Conservation (phyloP, 2,113 vertebrate species). For the Erinaceus europaeus region DNA sequence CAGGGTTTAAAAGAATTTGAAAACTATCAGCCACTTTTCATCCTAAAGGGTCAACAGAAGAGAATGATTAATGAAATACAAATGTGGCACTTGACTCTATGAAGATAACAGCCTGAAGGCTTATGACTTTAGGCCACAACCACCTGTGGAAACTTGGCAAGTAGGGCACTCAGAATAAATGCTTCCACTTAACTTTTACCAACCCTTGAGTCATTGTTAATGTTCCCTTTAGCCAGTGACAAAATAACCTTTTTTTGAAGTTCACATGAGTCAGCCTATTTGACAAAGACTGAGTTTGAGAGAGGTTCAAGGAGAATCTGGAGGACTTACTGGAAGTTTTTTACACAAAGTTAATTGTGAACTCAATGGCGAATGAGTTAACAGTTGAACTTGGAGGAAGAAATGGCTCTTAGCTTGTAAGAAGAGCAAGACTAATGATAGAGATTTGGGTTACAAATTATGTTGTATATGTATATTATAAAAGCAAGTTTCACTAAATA, state of each 20-base stretch:
- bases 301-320: neutral
- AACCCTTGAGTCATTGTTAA: neutral
- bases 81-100: neutral
- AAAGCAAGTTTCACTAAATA: neutral
- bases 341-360: neutral
- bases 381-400: neutral
- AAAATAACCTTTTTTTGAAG: neutral
- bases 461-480: neutral
- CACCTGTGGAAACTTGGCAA: neutral
- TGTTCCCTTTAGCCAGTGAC: neutral
- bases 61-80: neutral
- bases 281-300: neutral
- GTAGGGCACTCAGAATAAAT: neutral
- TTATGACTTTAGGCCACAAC: neutral
- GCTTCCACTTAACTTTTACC: neutral
- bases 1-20: constrained; percentile 3
- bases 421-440: neutral
- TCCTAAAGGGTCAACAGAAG: neutral
- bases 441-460: neutral
- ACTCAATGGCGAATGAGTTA: neutral
- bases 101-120: neutral
- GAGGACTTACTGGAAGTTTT: neutral
- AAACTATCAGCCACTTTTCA: neutral
- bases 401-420: neutral
- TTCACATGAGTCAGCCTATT: neutral